Base-by-base conservation (phyloP, 2,113 vertebrate species). In the Dipodomys stephensi region DNA sequence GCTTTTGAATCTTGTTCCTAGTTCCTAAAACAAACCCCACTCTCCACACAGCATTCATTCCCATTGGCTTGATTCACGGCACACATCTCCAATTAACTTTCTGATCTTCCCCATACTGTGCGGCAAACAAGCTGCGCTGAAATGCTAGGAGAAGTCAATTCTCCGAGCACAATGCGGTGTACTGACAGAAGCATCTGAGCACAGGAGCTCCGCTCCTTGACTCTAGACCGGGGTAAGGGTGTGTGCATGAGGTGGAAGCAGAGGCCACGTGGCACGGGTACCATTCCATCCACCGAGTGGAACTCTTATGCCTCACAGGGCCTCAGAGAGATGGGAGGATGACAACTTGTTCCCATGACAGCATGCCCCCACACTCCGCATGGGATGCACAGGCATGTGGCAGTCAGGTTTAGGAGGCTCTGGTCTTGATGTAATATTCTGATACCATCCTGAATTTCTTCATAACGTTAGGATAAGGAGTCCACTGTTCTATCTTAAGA, bases 191-290 rank as follows among this genome's bases (percentile, higher is more conserved):
- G 22, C 67, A 30, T 11, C 10, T 1, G 67, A 28, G 27, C 12
- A 28, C 27, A 69, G 83, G 84, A 7, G 35, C 65, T 10, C 0
- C 3, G 30, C 27, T 32, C 30, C 73, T 35, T 19, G 25, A 49
- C 64, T 72, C 4, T 0, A 2, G 44, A 35, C 2, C 1, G 27
- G 23, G 1, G 1, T 2, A 9, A 49, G 49, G 49, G 1, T 7
- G 35, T 18, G 28, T 30, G 18, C 7, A 68, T 20, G 22, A 22
- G 65, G 53, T 10, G 9, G 39, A 16, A 90, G 46, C 9, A 27
- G 65, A 18, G 10, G 57, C 39, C 53, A 16, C 53, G 53, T 18
- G 0, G 25, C 44, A 15, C 0, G 3, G 7, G 19, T 4, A 10
- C 20, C 44, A 28, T 39, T 65, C 93, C 44, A 64, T 44, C 19